Evolutionary conservation across 2,113 vertebrate species (phyloP), one percentile per base, ranked within the genome.

Genomic region (Colistium nudipinnis): DNA sequence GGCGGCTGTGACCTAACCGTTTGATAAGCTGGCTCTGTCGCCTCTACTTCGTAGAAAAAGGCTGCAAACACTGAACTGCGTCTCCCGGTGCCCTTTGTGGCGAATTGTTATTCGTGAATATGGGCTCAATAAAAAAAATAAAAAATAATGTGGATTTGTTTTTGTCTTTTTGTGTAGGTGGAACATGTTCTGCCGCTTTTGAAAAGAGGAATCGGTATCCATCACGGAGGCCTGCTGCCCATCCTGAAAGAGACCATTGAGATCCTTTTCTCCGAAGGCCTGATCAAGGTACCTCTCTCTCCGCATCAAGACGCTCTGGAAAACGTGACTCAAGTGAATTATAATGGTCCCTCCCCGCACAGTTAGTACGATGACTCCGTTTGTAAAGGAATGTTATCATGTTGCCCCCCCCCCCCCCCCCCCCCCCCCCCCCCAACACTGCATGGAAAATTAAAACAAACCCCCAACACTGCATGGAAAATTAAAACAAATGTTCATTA

Each of bases 171-270:
- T 70, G 16, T 47, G 43, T 74, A 94, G 93, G 93, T 94, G 35
- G 92, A 94, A 55, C 92, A 94, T 19, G 92, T 94, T 13, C 91
- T 99, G 76, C 98, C 98, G 4, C 94, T 99, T 80, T 83, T 99
- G 83, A 99, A 97, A 78, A 91, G 96, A 68, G 98, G 98, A 2
- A 96, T 99, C 69, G 98, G 98, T 33, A 99, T 99, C 85, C 98
- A 99, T 59, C 98, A 99, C 0, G 97, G 98, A 0, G 98, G 98
- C 10, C 94, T 99, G 14, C 94, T 99, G 84, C 98, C 98, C 81
- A 99, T 99, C 88, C 93, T 99, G 53, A 99, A 99, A 76, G 98
- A 99, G 85, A 98, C 98, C 8, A 99, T 98, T 51, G 97, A 99
- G 93, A 99, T 99, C 74, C 95, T 99, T 4, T 99, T 99, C 91